Evolutionary conservation across 2,888 invertebrate genomes (phyloP).

Genomic region (Parapristionchus giblindavisi): DNA sequence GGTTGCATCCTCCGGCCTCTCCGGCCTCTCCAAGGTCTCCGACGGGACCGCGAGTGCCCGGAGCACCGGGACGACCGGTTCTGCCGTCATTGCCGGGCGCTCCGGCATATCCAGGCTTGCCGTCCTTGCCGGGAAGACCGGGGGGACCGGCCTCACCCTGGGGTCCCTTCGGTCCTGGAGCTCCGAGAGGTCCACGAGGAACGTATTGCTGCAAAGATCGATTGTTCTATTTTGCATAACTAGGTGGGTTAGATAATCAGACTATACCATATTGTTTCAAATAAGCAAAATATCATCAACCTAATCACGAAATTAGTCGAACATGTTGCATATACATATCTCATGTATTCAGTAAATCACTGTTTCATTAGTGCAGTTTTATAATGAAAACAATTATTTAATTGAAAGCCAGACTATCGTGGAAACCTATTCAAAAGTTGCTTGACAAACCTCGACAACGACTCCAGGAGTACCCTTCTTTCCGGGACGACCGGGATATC

Average conservation of each 20-base stretch:
- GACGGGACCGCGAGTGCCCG: slow-evolving; percentile 8
- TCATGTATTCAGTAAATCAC: neutral
- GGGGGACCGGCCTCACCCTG: slow-evolving; percentile 31
- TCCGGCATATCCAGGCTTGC: slow-evolving; percentile 21
- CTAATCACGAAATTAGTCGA: too few relatives aligned
- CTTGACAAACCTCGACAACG: slow-evolving; percentile 21
- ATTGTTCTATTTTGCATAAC: neutral
- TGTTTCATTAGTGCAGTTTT: too few relatives aligned
- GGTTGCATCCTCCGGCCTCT: slow-evolving; percentile 28
- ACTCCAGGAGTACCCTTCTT: slow-evolving; percentile 19
- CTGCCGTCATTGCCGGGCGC: slow-evolving; percentile 4
- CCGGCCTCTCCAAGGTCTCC: slow-evolving; percentile 12
- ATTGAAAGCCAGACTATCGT: too few relatives aligned
- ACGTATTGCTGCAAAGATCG: slow-evolving; percentile 21
- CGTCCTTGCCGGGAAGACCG: slow-evolving; percentile 15
- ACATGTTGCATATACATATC: too few relatives aligned
- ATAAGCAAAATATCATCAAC: neutral
- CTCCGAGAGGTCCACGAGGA: slow-evolving; percentile 34
- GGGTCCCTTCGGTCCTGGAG: slow-evolving; percentile 38
- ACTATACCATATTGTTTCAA: neutral
- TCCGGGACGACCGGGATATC: slow-evolving; percentile 34
- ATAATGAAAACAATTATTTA: too few relatives aligned
- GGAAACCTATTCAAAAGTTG: too few relatives aligned
- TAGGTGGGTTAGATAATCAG: neutral
- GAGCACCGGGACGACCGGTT: slow-evolving; percentile 47